Percentiles rank a stretch among this genome's conserved stretches.
phyloP scores from a whole-genome alignment of 2,113 vertebrate genomes.

The Bombycilla garrulus region DNA sequence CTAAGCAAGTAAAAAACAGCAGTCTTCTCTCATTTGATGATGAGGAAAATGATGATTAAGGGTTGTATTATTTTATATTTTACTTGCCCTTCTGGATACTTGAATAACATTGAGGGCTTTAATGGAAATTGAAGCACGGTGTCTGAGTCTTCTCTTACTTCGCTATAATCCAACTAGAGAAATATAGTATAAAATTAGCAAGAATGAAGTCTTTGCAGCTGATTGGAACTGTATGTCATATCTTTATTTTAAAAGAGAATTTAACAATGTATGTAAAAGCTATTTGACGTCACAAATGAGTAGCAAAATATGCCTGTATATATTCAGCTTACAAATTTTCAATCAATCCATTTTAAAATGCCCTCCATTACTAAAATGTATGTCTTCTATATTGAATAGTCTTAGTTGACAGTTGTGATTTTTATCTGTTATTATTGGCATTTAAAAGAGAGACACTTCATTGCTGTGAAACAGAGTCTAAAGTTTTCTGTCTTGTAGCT shows the following conservation, averaged over 20 bases:
- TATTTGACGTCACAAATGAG: not conserved
- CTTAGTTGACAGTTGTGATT: not conserved
- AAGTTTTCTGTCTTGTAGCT: not conserved
- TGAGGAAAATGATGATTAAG: slow-evolving; percentile 86
- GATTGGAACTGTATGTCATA: not conserved
- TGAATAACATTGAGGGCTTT: not conserved
- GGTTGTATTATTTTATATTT: not conserved
- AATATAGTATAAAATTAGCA: not conserved
- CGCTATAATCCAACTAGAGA: not conserved
- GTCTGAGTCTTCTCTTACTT: not conserved
- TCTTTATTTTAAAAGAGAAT: not conserved
- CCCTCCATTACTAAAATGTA: not conserved
- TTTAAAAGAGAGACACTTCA: not conserved
- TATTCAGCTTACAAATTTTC: not conserved
- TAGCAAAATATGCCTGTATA: not conserved
- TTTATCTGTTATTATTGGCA: not conserved
- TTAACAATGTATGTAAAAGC: not conserved
- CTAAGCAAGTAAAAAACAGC: slow-evolving; percentile 89
- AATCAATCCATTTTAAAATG: not conserved
- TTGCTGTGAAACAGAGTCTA: not conserved
- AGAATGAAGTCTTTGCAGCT: not conserved
- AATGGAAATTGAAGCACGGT: not conserved
- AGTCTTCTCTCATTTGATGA: slow-evolving; percentile 93
- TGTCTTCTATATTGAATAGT: not conserved
- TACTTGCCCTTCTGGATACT: not conserved